Conservation (phyloP, 1,140 invertebrate genomes). For the Orussus abietinus region DNA sequence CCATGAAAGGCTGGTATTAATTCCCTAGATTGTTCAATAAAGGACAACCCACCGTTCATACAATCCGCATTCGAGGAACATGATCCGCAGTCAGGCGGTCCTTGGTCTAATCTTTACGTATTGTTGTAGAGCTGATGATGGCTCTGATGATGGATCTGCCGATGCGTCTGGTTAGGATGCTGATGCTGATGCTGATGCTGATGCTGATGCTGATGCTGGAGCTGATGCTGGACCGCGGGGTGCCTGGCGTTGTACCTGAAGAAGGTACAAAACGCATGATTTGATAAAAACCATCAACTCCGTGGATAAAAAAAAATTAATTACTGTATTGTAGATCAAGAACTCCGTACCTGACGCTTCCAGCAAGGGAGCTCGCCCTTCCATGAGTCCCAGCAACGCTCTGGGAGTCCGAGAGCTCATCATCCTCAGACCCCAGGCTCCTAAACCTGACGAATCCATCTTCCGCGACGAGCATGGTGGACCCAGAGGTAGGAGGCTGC, state of each 20-base stretch:
- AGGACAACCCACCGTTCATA: no score
- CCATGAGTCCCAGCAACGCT: conserved; percentile 43
- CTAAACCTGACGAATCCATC: conserved; percentile 81
- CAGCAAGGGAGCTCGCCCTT: conserved; percentile 43
- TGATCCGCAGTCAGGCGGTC: no score
- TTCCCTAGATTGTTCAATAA: no score
- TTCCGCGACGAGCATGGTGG: conserved; percentile 75
- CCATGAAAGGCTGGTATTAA: no score
- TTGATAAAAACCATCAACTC: no score
- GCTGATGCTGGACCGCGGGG: conserved; percentile 24
- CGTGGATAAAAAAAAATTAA: no score
- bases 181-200: conserved; percentile 31
- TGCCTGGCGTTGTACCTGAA: conserved; percentile 45
- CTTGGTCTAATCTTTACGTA: no score
- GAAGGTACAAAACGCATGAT: no score
- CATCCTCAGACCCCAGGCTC: conserved; percentile 57
- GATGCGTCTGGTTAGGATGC: conserved; percentile 27
- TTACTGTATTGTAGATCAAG: no score
- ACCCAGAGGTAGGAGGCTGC: conserved; percentile 44
- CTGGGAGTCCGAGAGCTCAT: conserved; percentile 43
- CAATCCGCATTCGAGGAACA: no score
- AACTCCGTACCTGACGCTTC: conserved; percentile 47
- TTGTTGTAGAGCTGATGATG: conserved; percentile 38
- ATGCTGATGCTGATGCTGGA: conserved; percentile 25
- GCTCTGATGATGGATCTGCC: conserved; percentile 28